phyloP scores from a whole-genome alignment of 2,113 vertebrate species.

The Delphinus delphis region DNA sequence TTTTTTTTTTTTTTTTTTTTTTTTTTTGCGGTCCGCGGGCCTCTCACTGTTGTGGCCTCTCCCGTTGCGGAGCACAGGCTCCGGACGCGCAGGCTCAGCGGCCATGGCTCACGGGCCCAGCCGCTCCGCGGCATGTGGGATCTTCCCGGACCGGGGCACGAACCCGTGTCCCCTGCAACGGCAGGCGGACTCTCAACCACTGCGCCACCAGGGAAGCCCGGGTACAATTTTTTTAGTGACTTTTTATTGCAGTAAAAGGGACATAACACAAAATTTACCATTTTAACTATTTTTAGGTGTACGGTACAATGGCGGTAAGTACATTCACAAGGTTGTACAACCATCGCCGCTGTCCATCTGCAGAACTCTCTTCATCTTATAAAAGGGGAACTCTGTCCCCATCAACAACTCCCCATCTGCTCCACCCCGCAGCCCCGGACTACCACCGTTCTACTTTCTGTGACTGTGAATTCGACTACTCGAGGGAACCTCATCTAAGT shows the following conservation, averaged over 20 bases:
- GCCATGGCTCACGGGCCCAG: too few species aligned
- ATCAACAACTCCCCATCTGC: rapidly evolving
- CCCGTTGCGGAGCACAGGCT: too few species aligned
- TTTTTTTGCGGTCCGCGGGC: too few species aligned
- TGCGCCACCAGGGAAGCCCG: too few species aligned
- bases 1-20: too few species aligned
- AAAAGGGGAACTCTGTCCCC: not conserved
- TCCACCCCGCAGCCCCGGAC: rapidly evolving
- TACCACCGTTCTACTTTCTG: not conserved
- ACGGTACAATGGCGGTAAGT: rapidly evolving
- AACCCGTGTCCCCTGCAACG: too few species aligned
- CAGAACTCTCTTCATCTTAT: not conserved
- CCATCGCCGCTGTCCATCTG: rapidly evolving
- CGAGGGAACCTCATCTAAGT: rapidly evolving
- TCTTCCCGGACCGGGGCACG: too few species aligned
- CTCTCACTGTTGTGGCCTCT: too few species aligned
- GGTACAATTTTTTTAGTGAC: too few species aligned
- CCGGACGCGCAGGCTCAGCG: too few species aligned
- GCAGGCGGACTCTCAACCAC: too few species aligned
- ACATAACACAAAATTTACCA: not conserved
- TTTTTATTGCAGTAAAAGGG: not conserved
- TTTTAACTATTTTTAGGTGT: not conserved
- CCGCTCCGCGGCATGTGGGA: too few species aligned
- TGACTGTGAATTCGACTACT: not conserved
- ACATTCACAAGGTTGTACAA: not conserved